phyloP scores from a whole-genome alignment of 2,113 vertebrate species.

The Channa argus region DNA sequence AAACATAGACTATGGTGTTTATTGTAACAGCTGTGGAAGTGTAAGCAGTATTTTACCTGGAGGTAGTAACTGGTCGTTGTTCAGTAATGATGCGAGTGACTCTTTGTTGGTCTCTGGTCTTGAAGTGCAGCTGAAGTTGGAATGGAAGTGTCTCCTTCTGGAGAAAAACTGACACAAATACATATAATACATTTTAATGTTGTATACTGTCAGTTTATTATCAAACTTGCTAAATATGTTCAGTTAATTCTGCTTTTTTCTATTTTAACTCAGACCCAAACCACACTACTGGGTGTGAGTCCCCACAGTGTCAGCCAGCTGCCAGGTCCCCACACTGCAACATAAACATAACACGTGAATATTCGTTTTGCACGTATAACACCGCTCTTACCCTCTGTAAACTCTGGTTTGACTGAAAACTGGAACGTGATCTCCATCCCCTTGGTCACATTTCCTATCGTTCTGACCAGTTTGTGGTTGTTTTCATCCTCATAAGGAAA shows the following conservation, averaged over 20 bases:
- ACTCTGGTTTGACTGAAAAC: conserved; percentile 81
- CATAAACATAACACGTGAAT: no score
- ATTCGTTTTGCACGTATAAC: no score
- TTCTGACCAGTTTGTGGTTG: conserved; percentile 72
- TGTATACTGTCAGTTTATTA: neutral
- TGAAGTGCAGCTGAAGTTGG: conserved; percentile 82
- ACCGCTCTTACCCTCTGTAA: conserved; percentile 63
- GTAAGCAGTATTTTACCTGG: conserved; percentile 67
- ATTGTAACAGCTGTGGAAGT: no score
- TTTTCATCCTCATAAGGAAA: conserved; percentile 78
- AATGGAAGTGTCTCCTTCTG: conserved; percentile 74
- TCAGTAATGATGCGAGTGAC: conserved; percentile 80
- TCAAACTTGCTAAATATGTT: no score
- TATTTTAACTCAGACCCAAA: no score
- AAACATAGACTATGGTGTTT: no score
- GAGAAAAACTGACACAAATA: conserved; percentile 69
- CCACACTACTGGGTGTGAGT: no score
- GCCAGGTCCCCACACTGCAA: no score
- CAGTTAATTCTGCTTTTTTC: no score
- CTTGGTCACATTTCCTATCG: conserved; percentile 81
- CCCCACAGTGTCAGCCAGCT: no score
- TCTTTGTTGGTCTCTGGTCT: conserved; percentile 78
- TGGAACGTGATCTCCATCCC: conserved; percentile 80
- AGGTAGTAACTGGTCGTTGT: conserved; percentile 72
- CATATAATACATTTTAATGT: neutral